phyloP scores from a whole-genome alignment of 2,797 vertebrate species.

The Buphagus erythrorhynchus region DNA sequence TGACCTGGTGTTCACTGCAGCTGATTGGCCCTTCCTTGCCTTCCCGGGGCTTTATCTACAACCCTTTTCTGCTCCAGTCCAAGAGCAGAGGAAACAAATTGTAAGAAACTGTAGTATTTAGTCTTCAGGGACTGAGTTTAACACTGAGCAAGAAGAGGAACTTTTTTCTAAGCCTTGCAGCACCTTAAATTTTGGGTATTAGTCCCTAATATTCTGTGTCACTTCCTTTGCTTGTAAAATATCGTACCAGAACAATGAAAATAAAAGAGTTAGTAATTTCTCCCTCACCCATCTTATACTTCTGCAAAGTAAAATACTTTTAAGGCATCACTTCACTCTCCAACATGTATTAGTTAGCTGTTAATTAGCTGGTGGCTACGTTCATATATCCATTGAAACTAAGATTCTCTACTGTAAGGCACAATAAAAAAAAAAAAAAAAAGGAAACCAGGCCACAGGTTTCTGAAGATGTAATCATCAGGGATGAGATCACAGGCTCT shows the following conservation, averaged over 20 bases:
- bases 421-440: neutral
- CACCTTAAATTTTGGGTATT: neutral
- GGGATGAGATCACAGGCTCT: rapidly evolving
- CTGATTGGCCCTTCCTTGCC: neutral
- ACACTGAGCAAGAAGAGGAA: neutral
- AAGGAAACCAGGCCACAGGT: neutral
- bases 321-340: neutral
- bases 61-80: neutral
- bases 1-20: neutral
- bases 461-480: neutral
- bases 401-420: neutral
- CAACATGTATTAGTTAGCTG: neutral
- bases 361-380: neutral
- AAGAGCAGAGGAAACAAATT: neutral
- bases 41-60: neutral
- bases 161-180: neutral
- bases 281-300: rapidly evolving
- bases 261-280: neutral
- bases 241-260: neutral
- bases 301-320: neutral
- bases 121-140: neutral
- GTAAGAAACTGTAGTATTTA: neutral
- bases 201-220: neutral
- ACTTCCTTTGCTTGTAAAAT: neutral
- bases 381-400: neutral